phyloP scores from a whole-genome alignment of 2,113 vertebrate genomes.

The Brachyhypopomus gauderio region DNA sequence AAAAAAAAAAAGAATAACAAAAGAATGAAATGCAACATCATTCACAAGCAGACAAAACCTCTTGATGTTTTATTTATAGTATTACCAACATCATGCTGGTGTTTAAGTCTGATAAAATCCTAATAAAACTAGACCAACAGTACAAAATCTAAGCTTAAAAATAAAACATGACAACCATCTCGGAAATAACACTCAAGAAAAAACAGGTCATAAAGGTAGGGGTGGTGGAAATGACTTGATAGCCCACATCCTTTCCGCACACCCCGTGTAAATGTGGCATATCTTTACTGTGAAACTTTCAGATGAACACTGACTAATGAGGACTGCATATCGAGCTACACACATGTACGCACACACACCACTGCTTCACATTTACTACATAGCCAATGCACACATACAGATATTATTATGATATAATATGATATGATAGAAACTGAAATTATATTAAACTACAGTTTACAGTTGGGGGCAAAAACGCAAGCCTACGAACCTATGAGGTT shows the following conservation, averaged over 20 bases:
- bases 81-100: not conserved
- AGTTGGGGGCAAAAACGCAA: too few relatives aligned
- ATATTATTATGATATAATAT: too few relatives aligned
- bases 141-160: not conserved
- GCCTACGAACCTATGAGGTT: too few relatives aligned
- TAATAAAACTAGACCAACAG: constrained; percentile 14
- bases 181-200: constrained; percentile 26
- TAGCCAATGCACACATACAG: too few relatives aligned
- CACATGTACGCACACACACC: too few relatives aligned
- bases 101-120: not conserved
- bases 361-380: too few relatives aligned
- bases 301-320: too few relatives aligned
- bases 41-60: not conserved
- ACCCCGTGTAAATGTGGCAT: constrained; percentile 21
- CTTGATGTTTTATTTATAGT: not conserved
- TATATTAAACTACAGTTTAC: too few relatives aligned
- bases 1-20: constrained; percentile 24
- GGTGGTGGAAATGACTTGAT: not conserved
- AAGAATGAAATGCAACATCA: not conserved
- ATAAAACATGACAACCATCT: constrained; percentile 10
- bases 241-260: constrained; percentile 49
- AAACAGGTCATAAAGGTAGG: not conserved
- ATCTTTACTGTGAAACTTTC: not conserved
- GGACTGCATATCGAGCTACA: too few relatives aligned
- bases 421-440: too few relatives aligned